phyloP scores from a whole-genome alignment of 2,113 vertebrate species.

The Cardinalis cardinalis region DNA sequence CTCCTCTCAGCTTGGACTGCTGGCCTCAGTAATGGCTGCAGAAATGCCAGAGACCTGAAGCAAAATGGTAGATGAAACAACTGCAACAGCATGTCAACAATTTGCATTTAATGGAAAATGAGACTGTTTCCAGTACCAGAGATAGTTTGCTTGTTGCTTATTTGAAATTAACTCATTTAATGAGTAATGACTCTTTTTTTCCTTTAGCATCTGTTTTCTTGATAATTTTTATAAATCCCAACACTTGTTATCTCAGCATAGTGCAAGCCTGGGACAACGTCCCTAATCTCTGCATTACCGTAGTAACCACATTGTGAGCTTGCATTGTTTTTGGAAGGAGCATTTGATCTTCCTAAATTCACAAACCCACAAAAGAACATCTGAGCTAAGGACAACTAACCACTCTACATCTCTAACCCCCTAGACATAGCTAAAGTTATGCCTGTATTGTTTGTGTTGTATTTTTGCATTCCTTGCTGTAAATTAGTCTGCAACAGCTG shows the following conservation, averaged over 20 bases:
- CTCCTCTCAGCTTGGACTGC: neutral
- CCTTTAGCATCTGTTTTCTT: neutral
- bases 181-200: neutral
- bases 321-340: neutral
- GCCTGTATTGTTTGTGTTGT: accelerated
- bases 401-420: neutral
- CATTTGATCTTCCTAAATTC: neutral
- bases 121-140: neutral
- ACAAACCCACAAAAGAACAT: neutral
- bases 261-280: neutral
- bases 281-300: neutral
- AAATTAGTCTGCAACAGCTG: neutral
- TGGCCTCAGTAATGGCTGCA: neutral
- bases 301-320: neutral
- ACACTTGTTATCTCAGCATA: neutral
- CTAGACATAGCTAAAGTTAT: neutral
- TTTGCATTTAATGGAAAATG: neutral
- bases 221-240: no score
- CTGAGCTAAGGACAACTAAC: neutral
- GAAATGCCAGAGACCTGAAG: neutral
- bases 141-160: neutral
- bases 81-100: neutral
- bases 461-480: neutral
- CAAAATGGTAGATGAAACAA: neutral
- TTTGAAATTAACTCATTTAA: neutral